These are phyloP conservation scores for Saturnia pavonia DNA, from an alignment of 2,888 invertebrate species.

Conservation along the genomic window DNA sequence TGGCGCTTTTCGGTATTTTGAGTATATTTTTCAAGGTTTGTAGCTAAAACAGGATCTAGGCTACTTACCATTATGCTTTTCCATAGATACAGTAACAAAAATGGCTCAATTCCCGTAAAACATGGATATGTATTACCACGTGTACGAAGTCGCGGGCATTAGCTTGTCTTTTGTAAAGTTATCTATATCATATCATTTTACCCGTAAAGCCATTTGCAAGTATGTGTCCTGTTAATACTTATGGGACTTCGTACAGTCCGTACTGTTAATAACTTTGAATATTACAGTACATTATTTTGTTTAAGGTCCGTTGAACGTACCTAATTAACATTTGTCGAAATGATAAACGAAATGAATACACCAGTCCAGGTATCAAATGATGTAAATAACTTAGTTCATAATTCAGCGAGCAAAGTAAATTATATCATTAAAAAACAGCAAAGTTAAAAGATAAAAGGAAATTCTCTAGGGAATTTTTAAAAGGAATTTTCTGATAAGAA, in stretches of 20 bases:
- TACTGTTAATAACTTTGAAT: not conserved
- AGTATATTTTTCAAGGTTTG: not conserved
- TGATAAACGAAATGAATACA: not conserved
- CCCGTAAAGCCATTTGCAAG: not conserved
- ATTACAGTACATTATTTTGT: not conserved
- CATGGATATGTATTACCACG: not conserved
- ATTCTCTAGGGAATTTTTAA: constrained; percentile 25
- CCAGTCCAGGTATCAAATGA: not conserved
- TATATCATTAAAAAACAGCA: constrained; percentile 13
- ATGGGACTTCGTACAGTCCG: not conserved
- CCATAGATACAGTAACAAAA: not conserved
- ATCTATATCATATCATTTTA: not conserved
- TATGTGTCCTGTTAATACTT: not conserved
- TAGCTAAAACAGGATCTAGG: not conserved
- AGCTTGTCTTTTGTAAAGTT: not conserved
- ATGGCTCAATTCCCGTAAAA: no score
- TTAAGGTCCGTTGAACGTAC: not conserved
- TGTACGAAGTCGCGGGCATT: not conserved
- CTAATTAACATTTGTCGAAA: not conserved
- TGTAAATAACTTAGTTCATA: constrained; percentile 10
- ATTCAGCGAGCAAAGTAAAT: constrained; percentile 13
- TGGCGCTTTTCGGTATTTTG: not conserved
- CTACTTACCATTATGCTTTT: not conserved
- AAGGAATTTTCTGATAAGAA: constrained; percentile 23
- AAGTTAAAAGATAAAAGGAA: constrained; percentile 30